Percentiles rank a stretch among this genome's conserved stretches.
Conservation (phyloP, 2,113 vertebrate species). For the Phaethornis superciliosus region DNA sequence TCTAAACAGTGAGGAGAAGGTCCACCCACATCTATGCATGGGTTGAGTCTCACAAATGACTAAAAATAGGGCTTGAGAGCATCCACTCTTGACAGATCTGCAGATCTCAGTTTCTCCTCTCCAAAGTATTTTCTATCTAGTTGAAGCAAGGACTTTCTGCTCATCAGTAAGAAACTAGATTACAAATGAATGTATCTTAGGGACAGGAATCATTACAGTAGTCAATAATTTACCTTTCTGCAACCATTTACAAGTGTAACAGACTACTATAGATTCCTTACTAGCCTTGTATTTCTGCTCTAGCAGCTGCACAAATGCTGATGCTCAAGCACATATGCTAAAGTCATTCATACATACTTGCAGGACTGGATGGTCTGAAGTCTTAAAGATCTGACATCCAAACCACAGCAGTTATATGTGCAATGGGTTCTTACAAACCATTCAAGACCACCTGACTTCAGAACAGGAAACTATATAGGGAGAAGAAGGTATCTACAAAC, state of each 20-base stretch:
- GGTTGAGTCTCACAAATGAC: not conserved
- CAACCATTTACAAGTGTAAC: not conserved
- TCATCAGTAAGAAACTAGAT: not conserved
- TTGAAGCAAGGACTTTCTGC: not conserved
- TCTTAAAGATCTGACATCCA: not conserved
- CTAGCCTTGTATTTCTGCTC: not conserved
- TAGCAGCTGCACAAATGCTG: not conserved
- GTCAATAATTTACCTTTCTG: not conserved
- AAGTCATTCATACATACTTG: not conserved
- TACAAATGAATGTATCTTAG: not conserved
- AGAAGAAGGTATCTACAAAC: constrained; percentile 74
- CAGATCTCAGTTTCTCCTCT: not conserved
- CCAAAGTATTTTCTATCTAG: not conserved
- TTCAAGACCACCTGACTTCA: not conserved
- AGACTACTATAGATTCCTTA: not conserved
- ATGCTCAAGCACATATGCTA: not conserved
- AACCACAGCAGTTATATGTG: not conserved
- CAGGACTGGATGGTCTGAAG: not conserved
- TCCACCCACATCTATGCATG: not conserved
- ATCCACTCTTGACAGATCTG: not conserved
- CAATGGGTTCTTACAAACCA: not conserved
- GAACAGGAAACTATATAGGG: not conserved
- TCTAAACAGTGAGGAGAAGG: not conserved
- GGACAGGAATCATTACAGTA: not conserved
- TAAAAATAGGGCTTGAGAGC: not conserved